phyloP scores from a whole-genome alignment of 2,888 invertebrate species.

The Macrostomum cliftonense region DNA sequence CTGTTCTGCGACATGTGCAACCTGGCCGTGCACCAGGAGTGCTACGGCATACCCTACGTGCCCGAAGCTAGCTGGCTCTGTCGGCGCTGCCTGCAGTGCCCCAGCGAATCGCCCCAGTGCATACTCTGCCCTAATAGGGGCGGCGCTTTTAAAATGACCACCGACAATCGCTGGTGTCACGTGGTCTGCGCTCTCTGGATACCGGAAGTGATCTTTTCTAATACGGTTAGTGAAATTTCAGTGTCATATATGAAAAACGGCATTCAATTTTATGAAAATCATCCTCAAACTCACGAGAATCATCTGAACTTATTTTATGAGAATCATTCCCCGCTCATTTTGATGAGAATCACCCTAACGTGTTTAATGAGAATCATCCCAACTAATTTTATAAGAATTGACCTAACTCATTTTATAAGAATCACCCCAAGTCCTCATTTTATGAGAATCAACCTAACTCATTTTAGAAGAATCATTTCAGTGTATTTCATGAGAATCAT shows the following conservation, averaged over 20 bases:
- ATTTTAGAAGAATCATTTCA: too few relatives aligned
- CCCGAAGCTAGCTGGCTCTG: conserved; percentile 96
- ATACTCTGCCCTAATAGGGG: conserved; percentile 92
- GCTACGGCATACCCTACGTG: conserved; percentile 90
- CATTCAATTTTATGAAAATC: too few relatives aligned
- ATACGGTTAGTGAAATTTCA: neutral
- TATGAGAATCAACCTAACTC: too few relatives aligned
- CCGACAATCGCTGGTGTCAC: conserved; percentile 85
- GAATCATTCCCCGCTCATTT: too few relatives aligned
- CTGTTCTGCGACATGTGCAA: conserved; percentile 99
- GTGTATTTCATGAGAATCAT: too few relatives aligned
- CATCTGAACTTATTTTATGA: too few relatives aligned
- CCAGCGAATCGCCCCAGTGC: conserved; percentile 82
- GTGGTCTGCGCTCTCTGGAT: conserved; percentile 98
- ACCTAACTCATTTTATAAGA: too few relatives aligned
- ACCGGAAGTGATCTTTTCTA: conserved; percentile 56
- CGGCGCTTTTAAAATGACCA: conserved; percentile 95
- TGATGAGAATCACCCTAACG: too few relatives aligned
- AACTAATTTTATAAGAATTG: too few relatives aligned
- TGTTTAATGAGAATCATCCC: too few relatives aligned
- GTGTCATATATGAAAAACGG: neutral
- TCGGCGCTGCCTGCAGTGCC: conserved; percentile 79
- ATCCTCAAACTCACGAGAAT: too few relatives aligned
- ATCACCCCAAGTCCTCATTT: too few relatives aligned
- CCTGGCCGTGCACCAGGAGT: conserved; percentile 92